Evolutionary conservation across 2,113 vertebrate genomes (phyloP), one percentile per base, ranked within the genome.

Genomic region (Grantiella picta): DNA sequence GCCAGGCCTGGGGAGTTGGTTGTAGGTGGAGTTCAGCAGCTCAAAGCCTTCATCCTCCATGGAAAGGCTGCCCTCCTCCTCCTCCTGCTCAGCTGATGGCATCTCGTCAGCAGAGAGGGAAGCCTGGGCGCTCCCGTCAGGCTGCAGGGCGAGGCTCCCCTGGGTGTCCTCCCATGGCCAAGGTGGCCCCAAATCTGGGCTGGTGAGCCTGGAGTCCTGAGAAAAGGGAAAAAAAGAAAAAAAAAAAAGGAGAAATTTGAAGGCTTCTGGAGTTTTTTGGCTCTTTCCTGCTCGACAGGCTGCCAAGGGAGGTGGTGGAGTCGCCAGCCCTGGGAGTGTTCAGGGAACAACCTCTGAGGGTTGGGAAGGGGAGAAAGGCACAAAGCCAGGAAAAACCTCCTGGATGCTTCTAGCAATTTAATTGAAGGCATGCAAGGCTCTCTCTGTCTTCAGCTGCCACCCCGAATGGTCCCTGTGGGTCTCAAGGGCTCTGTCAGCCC

Each of bases 21-120:
- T 96, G 49, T 91, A 81, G 56, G 97, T 96, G 64, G 87, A 79
- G 75, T 96, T 96, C 44, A 96, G 68, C 76, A 94, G 90, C 81
- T 96, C 92, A 65, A 96, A 93, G 57, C 94, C 94, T 96, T 95
- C 95, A 42, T 96, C 96, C 61, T 96, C 87, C 5, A 95, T 65
- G 44, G 92, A 88, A 47, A 94, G 56, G 71, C 60, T 88, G 35
- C 81, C 84, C 25, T 83, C 78, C 52, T 94, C 89, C 45, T 83
- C 63, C 45, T 80, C 73, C 35, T 77, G 85, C 69, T 94, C 92
- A 31, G 76, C 78, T 0, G 29, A 56, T 0, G 28, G 63, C 73
- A 76, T 29, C 36, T 89, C 29, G 0, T 61, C 29, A n/a, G 77
- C 77, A 77, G 83, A 22, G 10, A 69, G 17, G 17, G 71, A 89